Evolutionary conservation across 2,888 invertebrate genomes (phyloP), one percentile per base, ranked within the genome.

Genomic region (Dastarcus helophoroides): DNA sequence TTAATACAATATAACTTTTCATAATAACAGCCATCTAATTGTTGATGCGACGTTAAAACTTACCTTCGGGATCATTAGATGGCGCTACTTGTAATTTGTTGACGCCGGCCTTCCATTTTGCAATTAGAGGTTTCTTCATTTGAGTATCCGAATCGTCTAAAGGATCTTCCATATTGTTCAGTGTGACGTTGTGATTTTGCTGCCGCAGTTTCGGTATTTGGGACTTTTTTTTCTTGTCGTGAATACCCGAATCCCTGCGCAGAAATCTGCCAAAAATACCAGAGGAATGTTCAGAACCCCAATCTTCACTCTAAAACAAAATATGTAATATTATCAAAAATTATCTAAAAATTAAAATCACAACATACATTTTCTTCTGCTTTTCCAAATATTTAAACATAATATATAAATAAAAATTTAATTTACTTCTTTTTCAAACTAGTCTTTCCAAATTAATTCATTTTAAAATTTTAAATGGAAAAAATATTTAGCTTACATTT

Each of bases 281-380:
- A 2, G 78, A 76, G 3, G 79, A 78, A 44, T 75, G 69, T 52
- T 80, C 80, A 2, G 80, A 81, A 38, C 76, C 74, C 58, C 75
- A 76, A 53, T 78, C 79, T 47, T 79, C 79, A 32, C 75, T 75
- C 73, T 76, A 15, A 24, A 25, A 32, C 35, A 32, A 29, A 30
- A 27, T 13, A 38, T 29, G 6, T n/a, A n/a, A 7, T 17, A 17
- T 17, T 17, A 17, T n/a, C n/a, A n/a, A n/a, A n/a, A n/a, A n/a
- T n/a, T n/a, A n/a, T n/a, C n/a, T n/a, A n/a, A n/a, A n/a, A n/a
- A n/a, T n/a, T n/a, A n/a, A n/a, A n/a, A n/a, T n/a, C n/a, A n/a
- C n/a, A n/a, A n/a, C n/a, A n/a, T n/a, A n/a, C n/a, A n/a, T n/a
- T n/a, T n/a, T n/a, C n/a, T n/a, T n/a, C n/a, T n/a, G n/a, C n/a